Base-by-base conservation (phyloP, 2,113 vertebrate species). In the Ammodytes marinus region DNA sequence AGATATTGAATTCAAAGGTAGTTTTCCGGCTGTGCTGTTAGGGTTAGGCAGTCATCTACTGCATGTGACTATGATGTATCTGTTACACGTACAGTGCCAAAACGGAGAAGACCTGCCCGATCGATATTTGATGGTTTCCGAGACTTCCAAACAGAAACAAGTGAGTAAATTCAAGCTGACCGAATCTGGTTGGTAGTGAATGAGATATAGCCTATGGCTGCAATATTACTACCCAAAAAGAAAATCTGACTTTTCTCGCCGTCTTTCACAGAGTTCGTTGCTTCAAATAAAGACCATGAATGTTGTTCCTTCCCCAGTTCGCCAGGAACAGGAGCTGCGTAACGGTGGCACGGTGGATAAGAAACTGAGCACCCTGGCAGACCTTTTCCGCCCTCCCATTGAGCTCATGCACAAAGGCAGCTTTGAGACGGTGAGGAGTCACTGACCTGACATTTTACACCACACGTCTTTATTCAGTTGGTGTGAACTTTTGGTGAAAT, bases 361-460 rank as follows among this genome's bases (percentile, higher is more conserved):
- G 95, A 99, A 99, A 93, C 95, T 99, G 52, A 99, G 98, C 69
- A 99, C 98, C 2, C 92, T 99, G 88, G 98, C 98, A 69, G 98
- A 99, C 90, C 96, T 99, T 40, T 99, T 99, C 93, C 96, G 98
- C 78, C 98, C 98, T 66, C 98, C 98, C 74, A 99, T 99, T 84
- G 98, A 99, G 87, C 95, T 99, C 90, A 99, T 99, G 98, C 98
- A 99, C 95, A 99, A 99, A 95, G 98, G 98, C 93, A 99, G 98
- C 94, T 99, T 99, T 95, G 98, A 99, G 94, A 99, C 98, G 83
- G 98, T 99, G 91, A 94, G 96, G 86, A 90, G 68, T 80, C 77
- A 19, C 53, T 77, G 61, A 19, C 47, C 3, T 37, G 77, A 83
- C 61, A 80, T 47, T 65, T 73, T 79, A 58, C 72, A 80, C 60